Conservation (phyloP, 1,140 invertebrate species). For the Bemisia tabaci region DNA sequence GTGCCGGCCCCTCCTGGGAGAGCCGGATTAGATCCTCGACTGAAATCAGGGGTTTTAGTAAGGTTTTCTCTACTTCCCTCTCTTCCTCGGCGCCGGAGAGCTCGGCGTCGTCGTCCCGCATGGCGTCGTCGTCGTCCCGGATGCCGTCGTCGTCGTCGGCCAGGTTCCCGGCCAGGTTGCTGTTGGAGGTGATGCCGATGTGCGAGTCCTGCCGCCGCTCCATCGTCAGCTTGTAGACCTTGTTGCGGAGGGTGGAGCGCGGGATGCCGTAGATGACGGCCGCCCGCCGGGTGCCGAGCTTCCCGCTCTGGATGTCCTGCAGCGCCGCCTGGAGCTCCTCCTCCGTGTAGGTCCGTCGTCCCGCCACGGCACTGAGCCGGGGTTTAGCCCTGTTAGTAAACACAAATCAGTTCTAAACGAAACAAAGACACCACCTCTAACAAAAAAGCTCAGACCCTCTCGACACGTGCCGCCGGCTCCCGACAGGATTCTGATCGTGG, state of each 20-base stretch:
- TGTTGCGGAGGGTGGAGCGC: slow-evolving; percentile 85
- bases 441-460: background rate
- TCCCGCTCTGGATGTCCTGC: slow-evolving; percentile 80
- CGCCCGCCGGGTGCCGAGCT: slow-evolving; percentile 77
- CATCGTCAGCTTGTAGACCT: slow-evolving; percentile 75
- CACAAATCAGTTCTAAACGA: slow-evolving; percentile 12
- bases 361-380: slow-evolving; percentile 39
- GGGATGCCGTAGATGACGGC: slow-evolving; percentile 92
- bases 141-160: slow-evolving; percentile 9
- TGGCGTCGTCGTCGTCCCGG: slow-evolving; percentile 18
- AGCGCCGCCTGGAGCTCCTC: slow-evolving; percentile 81
- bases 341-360: slow-evolving; percentile 70
- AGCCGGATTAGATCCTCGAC: slow-evolving; percentile 45
- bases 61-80: slow-evolving; percentile 43
- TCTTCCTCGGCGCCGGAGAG: slow-evolving; percentile 48
- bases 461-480: too few relatives aligned
- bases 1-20: slow-evolving; percentile 32
- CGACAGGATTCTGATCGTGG: too few relatives aligned
- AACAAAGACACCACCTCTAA: background rate
- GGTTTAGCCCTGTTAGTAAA: slow-evolving; percentile 42
- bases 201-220: slow-evolving; percentile 46
- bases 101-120: slow-evolving; percentile 35
- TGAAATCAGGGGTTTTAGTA: slow-evolving; percentile 40
- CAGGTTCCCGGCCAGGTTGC: slow-evolving; percentile 8
- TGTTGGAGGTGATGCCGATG: background rate